phyloP scores from a whole-genome alignment of 2,797 vertebrate species.

The Tokudaia muenninki region DNA sequence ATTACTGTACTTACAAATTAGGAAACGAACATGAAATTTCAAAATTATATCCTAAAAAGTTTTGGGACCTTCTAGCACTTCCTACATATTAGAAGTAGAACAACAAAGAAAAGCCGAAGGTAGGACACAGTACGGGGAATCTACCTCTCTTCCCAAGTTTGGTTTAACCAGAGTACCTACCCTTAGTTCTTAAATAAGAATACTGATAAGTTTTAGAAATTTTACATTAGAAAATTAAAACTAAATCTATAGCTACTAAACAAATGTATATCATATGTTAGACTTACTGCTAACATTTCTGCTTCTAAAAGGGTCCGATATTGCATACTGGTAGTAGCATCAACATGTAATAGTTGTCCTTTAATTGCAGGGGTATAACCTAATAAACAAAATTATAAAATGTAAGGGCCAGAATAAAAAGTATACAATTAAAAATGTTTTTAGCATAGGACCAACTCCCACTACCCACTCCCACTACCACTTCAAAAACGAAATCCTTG shows the following conservation, averaged over 20 bases:
- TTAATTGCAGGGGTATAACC: constrained; percentile 98
- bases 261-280: neutral
- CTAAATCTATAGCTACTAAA: neutral
- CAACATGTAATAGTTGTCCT: constrained; percentile 97
- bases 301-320: constrained; percentile 98
- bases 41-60: constrained; percentile 55
- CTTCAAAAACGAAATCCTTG: neutral
- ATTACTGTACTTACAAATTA: constrained; percentile 2
- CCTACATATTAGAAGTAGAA: neutral
- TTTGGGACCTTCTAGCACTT: neutral
- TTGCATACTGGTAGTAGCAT: constrained; percentile 99
- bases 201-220: neutral
- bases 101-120: neutral
- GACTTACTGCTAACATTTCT: constrained; percentile 98
- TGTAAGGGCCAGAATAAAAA: constrained; percentile 39
- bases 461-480: neutral
- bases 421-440: neutral
- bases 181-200: neutral
- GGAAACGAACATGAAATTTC: constrained; percentile 6
- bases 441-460: constrained; percentile 17
- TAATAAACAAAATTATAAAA: constrained; percentile 82
- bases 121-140: neutral
- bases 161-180: neutral
- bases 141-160: neutral
- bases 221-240: constrained; percentile 28